phyloP scores from a whole-genome alignment of 2,797 vertebrate genomes.

The Parauchenoglanis punctatus region DNA sequence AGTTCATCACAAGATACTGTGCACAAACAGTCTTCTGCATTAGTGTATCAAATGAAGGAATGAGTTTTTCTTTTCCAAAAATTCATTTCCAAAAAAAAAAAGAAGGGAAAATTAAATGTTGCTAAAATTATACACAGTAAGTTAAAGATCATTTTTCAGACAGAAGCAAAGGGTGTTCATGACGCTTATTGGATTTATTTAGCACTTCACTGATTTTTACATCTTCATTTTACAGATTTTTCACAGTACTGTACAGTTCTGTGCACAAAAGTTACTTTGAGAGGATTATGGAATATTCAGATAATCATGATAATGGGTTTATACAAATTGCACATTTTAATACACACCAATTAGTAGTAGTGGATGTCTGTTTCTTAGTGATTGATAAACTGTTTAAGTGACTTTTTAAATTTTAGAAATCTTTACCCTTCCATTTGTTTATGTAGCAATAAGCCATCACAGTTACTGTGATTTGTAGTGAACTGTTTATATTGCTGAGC shows the following conservation, averaged over 20 bases:
- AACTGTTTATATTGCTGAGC: conserved; percentile 28
- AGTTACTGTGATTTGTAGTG: conserved; percentile 57
- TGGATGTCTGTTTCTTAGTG: background rate
- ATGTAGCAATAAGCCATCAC: background rate
- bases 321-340: background rate
- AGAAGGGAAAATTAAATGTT: background rate
- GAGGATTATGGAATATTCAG: conserved; percentile 1
- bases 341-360: background rate
- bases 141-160: background rate
- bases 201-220: background rate
- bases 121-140: background rate
- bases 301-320: conserved; percentile 2
- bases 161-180: background rate
- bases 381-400: conserved; percentile 51
- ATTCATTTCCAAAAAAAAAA: background rate
- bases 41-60: background rate
- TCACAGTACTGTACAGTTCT: background rate
- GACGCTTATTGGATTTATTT: background rate
- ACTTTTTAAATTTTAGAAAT: conserved; percentile 63
- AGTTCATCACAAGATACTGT: background rate
- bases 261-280: background rate
- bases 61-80: background rate
- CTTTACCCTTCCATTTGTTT: conserved; percentile 21
- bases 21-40: background rate
- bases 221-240: background rate